Percentiles rank a stretch among this genome's conserved stretches.
These are phyloP conservation scores for Panthera uncia DNA, from an alignment of 2,113 vertebrate genomes.

Conservation along the genomic window DNA sequence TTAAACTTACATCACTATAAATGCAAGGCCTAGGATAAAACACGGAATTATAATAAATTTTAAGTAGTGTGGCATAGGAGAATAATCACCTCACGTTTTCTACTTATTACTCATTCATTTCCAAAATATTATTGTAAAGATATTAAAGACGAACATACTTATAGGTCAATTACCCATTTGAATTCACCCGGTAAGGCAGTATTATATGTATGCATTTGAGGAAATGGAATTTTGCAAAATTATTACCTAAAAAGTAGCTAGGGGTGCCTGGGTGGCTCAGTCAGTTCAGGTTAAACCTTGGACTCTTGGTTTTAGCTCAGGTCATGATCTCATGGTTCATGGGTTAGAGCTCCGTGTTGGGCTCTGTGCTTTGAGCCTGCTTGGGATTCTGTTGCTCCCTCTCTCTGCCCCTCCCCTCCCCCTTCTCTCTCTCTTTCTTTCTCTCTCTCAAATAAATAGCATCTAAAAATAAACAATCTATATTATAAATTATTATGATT, in stretches of 20 bases:
- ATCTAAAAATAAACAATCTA: background rate
- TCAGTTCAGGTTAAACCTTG: too few relatives aligned
- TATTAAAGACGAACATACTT: background rate
- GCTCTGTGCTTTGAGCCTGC: too few relatives aligned
- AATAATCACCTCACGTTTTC: background rate
- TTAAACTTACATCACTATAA: background rate
- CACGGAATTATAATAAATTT: background rate
- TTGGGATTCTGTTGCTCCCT: too few relatives aligned
- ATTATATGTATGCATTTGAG: background rate
- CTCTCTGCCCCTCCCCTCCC: too few relatives aligned
- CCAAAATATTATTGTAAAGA: background rate
- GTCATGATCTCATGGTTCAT: too few relatives aligned
- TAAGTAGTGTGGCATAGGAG: background rate
- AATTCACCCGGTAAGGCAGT: background rate
- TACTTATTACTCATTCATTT: background rate
- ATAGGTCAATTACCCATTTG: background rate
- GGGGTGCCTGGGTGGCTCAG: too few relatives aligned
- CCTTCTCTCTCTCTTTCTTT: too few relatives aligned
- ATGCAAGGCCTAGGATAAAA: background rate
- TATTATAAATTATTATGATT: background rate
- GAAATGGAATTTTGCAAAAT: background rate
- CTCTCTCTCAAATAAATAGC: too few relatives aligned
- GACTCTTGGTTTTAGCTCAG: too few relatives aligned
- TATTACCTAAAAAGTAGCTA: background rate
- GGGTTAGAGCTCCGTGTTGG: too few relatives aligned